phyloP scores from a whole-genome alignment of 30 jellyfish, hydroid and myxozoan genomes.

The Cassiopea andromeda region DNA sequence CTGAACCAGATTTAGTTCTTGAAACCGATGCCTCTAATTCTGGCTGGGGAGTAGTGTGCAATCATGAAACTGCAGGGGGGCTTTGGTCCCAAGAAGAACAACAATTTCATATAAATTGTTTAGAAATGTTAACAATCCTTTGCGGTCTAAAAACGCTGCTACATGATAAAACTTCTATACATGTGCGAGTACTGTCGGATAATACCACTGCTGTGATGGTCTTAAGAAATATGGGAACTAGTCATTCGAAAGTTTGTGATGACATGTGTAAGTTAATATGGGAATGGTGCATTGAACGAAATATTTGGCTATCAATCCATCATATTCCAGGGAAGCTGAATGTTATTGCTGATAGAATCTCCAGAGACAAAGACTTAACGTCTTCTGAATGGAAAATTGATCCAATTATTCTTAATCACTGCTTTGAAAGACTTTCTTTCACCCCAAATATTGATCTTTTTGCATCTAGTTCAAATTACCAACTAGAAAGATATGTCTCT shows the following conservation, averaged over 20 bases:
- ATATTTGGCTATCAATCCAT: conserved; percentile 33
- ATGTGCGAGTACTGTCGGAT: conserved; percentile 6
- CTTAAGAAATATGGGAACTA: conserved; percentile 40
- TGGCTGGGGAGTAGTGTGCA: too few relatives aligned
- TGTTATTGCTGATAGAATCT: conserved; percentile 22
- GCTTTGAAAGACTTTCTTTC: conserved; percentile 2
- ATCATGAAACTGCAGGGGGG: background rate
- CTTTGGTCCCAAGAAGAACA: conserved; percentile 6
- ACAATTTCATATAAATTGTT: conserved; percentile 16
- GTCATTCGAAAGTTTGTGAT: conserved; percentile 27
- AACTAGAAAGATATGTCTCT: background rate
- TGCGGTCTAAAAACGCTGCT: conserved; percentile 17
- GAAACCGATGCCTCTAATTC: too few relatives aligned
- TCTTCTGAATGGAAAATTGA: conserved; percentile 35
- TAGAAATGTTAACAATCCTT: conserved; percentile 15
- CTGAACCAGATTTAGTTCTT: too few relatives aligned
- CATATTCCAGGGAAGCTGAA: conserved; percentile 50
- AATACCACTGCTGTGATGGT: conserved; percentile 41
- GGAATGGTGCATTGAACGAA: conserved; percentile 13
- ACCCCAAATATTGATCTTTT: conserved; percentile 50
- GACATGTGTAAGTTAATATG: conserved; percentile 17
- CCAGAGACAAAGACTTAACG: background rate
- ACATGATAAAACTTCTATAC: background rate
- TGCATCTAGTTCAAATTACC: conserved; percentile 34
- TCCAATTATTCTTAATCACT: background rate